A percentile compares a stretch with the other conserved stretches of the same genome.
Evolutionary conservation across 2,113 vertebrate species (phyloP).

Genomic region (Stegostoma tigrinum): DNA sequence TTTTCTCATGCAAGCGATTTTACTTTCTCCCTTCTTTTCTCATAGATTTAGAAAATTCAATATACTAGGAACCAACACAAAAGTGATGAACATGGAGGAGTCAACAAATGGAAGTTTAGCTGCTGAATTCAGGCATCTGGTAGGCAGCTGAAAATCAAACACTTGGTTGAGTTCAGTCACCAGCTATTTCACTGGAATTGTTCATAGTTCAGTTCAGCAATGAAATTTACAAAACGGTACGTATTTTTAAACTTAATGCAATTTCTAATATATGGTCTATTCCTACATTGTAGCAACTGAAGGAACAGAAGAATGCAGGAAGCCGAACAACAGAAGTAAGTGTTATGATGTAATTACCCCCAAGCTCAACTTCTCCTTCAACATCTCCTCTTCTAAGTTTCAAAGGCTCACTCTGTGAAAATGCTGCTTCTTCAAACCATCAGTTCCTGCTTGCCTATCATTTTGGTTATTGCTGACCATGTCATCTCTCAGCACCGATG

Average conservation of each 20-base stretch:
- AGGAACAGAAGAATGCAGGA: conserved; percentile 85
- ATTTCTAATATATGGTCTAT: neutral
- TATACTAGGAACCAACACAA: conserved; percentile 88
- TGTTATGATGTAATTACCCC: neutral
- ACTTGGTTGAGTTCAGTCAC: neutral
- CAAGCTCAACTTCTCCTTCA: neutral
- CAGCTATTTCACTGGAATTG: neutral
- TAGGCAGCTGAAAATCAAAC: conserved; percentile 45
- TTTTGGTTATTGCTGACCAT: neutral
- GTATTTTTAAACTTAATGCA: neutral
- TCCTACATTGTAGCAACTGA: conserved; percentile 73
- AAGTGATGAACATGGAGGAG: conserved; percentile 99
- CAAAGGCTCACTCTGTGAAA: neutral
- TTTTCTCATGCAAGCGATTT: neutral
- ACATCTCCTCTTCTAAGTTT: neutral
- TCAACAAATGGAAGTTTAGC: conserved; percentile 89
- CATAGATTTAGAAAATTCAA: conserved; percentile 89
- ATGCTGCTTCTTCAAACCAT: neutral
- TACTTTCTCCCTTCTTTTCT: neutral
- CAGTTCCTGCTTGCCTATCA: neutral
- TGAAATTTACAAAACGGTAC: neutral
- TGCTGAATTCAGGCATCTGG: conserved; percentile 93
- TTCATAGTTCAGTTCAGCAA: neutral
- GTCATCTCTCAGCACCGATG: neutral
- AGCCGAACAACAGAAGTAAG: conserved; percentile 86